These are phyloP conservation scores for Aptenodytes forsteri DNA, from an alignment of 2,113 vertebrate genomes.

Conservation along the genomic window DNA sequence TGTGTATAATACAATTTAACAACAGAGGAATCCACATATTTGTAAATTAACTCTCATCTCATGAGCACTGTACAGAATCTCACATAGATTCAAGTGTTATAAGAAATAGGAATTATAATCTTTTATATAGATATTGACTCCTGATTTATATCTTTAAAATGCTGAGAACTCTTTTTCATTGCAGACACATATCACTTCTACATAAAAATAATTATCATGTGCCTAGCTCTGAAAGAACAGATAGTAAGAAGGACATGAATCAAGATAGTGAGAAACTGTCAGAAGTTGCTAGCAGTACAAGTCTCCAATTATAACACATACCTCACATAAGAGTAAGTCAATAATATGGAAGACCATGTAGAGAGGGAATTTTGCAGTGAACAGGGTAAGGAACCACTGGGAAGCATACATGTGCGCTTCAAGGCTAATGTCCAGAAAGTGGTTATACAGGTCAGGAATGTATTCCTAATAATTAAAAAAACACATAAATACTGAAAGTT, in stretches of 20 bases:
- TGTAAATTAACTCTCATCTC: background rate
- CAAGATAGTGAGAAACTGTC: background rate
- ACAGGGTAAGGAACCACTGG: conserved; percentile 99
- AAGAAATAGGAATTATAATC: background rate
- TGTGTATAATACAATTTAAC: background rate
- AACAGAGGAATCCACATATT: background rate
- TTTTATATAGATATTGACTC: background rate
- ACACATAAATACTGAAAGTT: background rate
- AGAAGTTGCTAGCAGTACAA: background rate
- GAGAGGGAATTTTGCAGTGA: conserved; percentile 98
- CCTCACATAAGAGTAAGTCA: conserved; percentile 96
- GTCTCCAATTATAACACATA: conserved; percentile 28
- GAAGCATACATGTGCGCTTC: conserved; percentile 99
- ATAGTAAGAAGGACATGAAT: background rate
- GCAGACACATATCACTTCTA: background rate
- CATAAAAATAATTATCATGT: background rate
- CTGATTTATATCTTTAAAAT: background rate
- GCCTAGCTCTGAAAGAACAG: background rate
- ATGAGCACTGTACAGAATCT: background rate
- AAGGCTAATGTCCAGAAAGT: conserved; percentile 95
- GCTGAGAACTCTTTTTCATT: background rate
- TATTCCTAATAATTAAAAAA: conserved; percentile 80
- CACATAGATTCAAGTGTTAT: background rate
- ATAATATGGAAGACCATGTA: conserved; percentile 99
- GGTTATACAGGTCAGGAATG: conserved; percentile 93